Evolutionary conservation across 2,888 invertebrate genomes (phyloP).

Genomic region (Macrosoma leucophasiata): DNA sequence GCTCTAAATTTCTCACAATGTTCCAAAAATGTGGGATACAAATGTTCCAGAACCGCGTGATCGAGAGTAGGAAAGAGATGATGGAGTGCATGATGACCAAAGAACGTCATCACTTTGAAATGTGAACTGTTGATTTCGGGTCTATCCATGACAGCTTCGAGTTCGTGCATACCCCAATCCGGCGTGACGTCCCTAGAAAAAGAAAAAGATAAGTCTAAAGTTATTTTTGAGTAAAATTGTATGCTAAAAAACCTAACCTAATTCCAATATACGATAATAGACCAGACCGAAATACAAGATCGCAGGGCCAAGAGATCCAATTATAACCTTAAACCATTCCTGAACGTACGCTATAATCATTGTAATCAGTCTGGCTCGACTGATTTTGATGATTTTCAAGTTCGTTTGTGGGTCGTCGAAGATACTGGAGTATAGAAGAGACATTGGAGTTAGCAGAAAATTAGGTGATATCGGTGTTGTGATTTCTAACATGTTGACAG

Average conservation of each 20-base stretch:
- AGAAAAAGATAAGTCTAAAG: conserved; percentile 11
- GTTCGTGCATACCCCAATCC: conserved; percentile 87
- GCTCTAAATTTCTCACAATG: conserved; percentile 78
- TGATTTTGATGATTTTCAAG: too few relatives aligned
- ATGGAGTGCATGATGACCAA: conserved; percentile 86
- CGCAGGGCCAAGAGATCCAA: too few relatives aligned
- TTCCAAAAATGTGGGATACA: conserved; percentile 78
- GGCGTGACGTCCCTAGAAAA: conserved; percentile 53
- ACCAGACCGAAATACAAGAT: too few relatives aligned
- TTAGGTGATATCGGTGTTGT: too few relatives aligned
- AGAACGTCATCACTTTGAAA: conserved; percentile 81
- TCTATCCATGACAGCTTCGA: conserved; percentile 85
- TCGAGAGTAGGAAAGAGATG: conserved; percentile 88
- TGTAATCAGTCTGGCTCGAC: too few relatives aligned
- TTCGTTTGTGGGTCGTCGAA: too few relatives aligned
- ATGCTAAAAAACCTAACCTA: conserved; percentile 5
- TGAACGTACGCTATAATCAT: too few relatives aligned
- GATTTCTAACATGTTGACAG: too few relatives aligned
- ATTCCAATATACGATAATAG: too few relatives aligned
- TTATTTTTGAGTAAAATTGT: neutral
- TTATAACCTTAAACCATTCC: too few relatives aligned
- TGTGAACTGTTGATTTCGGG: conserved; percentile 78
- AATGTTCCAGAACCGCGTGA: conserved; percentile 79
- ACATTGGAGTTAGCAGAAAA: too few relatives aligned
- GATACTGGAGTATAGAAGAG: too few relatives aligned